These are phyloP conservation scores for Hemiprocne comata DNA, from an alignment of 2,113 vertebrate species.

Conservation along the genomic window DNA sequence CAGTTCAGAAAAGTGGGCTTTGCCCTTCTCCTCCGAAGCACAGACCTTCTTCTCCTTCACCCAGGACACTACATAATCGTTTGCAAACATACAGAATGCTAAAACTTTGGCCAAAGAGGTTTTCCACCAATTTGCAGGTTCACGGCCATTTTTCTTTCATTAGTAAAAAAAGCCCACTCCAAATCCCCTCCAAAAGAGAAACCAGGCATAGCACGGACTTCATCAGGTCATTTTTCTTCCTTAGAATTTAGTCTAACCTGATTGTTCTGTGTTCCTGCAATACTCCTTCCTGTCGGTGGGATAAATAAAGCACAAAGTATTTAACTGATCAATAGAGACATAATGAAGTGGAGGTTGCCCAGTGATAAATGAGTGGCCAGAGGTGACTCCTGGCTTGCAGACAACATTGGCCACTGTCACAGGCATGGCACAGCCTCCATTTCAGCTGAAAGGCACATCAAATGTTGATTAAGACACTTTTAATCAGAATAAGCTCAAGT, in stretches of 20 bases:
- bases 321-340: constrained; percentile 30
- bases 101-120: no score
- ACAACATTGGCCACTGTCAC: background rate
- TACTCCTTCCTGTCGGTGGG: background rate
- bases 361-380: background rate
- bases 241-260: background rate
- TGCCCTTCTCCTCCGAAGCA: no score
- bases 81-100: no score
- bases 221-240: constrained; percentile 47
- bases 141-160: background rate
- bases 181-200: background rate
- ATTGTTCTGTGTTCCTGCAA: background rate
- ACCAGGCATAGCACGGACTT: background rate
- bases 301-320: background rate
- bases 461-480: background rate
- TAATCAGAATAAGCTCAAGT: background rate
- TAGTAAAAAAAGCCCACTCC: rapidly evolving
- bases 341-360: background rate
- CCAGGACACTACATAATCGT: no score
- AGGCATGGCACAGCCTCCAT: background rate
- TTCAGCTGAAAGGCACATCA: background rate
- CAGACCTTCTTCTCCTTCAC: no score
- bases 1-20: no score
- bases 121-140: background rate
- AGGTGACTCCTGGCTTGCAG: background rate